These are phyloP conservation scores for Ophioninae sp. DNA, from an alignment of 2,888 invertebrate species.

Conservation along the genomic window DNA sequence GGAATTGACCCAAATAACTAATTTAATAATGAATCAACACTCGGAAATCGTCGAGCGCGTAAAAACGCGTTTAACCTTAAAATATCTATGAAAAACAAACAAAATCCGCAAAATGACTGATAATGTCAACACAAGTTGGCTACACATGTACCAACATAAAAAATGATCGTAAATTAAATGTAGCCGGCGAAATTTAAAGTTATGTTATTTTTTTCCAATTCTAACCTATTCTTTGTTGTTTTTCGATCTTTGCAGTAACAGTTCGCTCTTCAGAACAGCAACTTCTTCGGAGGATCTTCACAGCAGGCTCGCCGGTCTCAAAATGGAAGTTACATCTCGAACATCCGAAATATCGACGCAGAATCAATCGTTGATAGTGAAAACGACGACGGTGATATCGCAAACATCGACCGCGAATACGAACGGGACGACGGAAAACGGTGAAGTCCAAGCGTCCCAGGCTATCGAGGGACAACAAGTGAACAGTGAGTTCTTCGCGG, in stretches of 20 bases:
- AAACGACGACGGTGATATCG: constrained; percentile 79
- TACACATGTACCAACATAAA: too few relatives aligned
- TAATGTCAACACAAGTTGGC: too few relatives aligned
- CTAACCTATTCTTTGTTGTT: background rate
- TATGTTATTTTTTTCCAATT: constrained; percentile 10
- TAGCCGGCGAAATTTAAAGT: too few relatives aligned
- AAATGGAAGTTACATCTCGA: constrained; percentile 80
- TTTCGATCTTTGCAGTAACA: constrained; percentile 74
- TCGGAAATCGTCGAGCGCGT: too few relatives aligned
- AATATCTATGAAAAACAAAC: too few relatives aligned
- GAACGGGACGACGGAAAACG: constrained; percentile 77
- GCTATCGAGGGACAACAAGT: constrained; percentile 77
- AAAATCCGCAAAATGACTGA: too few relatives aligned
- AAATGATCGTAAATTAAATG: too few relatives aligned
- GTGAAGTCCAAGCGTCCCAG: constrained; percentile 77
- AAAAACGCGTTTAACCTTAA: too few relatives aligned
- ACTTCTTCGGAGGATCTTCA: constrained; percentile 79
- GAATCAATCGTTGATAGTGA: constrained; percentile 77
- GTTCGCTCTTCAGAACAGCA: constrained; percentile 79
- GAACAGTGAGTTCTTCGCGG: constrained; percentile 75
- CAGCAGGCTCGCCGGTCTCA: constrained; percentile 77
- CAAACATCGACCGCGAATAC: constrained; percentile 73
- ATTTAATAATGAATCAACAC: too few relatives aligned
- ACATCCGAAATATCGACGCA: constrained; percentile 79
- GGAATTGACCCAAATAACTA: too few relatives aligned